phyloP scores from a whole-genome alignment of 2,888 invertebrate species.

The Xanthia togata region DNA sequence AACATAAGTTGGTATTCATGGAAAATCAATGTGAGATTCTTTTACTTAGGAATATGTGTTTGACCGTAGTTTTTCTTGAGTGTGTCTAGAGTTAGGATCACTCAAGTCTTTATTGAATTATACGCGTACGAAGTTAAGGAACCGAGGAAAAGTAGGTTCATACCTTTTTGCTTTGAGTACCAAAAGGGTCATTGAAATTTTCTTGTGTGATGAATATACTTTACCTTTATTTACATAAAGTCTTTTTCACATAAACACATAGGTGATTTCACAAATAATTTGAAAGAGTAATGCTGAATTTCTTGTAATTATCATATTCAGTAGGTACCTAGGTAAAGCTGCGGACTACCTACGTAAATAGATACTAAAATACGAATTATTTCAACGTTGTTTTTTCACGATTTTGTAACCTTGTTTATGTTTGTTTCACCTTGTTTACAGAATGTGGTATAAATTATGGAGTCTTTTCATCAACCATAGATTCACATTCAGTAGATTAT shows the following conservation, averaged over 20 bases:
- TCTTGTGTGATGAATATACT: conserved; percentile 21
- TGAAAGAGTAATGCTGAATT: not conserved
- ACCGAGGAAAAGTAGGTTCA: conserved; percentile 18
- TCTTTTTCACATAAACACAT: not conserved
- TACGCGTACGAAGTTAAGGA: conserved; percentile 12
- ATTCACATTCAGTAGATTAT: not conserved
- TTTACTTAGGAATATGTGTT: conserved; percentile 47
- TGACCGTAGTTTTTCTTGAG: conserved; percentile 50
- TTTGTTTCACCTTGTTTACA: conserved; percentile 28
- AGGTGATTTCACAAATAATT: not conserved
- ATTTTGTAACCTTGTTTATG: conserved; percentile 3
- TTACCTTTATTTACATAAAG: not conserved
- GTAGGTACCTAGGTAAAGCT: not conserved
- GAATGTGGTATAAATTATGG: conserved; percentile 21
- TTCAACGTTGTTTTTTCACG: not conserved
- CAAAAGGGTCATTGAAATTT: conserved; percentile 8
- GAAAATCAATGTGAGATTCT: conserved; percentile 33
- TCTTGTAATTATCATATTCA: conserved; percentile 19
- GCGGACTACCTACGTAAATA: not conserved
- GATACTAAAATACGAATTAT: not conserved
- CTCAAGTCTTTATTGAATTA: conserved; percentile 37
- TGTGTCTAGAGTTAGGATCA: conserved; percentile 20
- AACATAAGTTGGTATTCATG: conserved; percentile 53
- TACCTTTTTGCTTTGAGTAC: conserved; percentile 14
- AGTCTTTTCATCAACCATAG: not conserved